phyloP scores from a whole-genome alignment of 2,797 vertebrate genomes.

The Schizopygopsis pylzovi region DNA sequence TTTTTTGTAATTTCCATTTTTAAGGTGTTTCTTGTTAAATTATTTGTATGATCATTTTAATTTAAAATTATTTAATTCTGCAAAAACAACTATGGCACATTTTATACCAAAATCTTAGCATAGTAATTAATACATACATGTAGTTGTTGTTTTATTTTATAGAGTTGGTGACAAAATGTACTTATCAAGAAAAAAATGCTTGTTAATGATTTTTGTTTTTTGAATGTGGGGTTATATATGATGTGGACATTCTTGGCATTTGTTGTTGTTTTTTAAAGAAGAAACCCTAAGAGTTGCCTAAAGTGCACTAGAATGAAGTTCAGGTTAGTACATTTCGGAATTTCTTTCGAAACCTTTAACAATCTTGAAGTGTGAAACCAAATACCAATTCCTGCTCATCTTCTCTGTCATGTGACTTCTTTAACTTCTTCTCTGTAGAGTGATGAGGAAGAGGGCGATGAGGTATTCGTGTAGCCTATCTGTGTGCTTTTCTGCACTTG shows the following conservation, averaged over 20 bases:
- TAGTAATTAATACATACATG: too few species aligned
- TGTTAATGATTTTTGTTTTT: too few species aligned
- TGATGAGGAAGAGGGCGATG: slow-evolving; percentile 89
- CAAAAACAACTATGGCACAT: neutral
- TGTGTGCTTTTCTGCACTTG: slow-evolving; percentile 20
- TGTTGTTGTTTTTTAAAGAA: too few species aligned
- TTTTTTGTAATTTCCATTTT: neutral
- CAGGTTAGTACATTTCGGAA: neutral
- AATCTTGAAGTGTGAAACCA: neutral
- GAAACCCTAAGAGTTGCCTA: too few species aligned
- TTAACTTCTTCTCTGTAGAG: slow-evolving; percentile 79
- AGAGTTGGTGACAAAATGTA: too few species aligned
- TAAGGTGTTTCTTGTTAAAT: neutral
- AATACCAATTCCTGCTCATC: slow-evolving; percentile 13
- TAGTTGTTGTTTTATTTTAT: too few species aligned
- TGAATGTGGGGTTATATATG: too few species aligned
- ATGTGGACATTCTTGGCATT: too few species aligned
- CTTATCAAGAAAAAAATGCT: too few species aligned
- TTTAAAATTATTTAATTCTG: neutral
- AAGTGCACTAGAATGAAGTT: neutral
- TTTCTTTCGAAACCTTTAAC: neutral
- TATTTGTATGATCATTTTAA: neutral
- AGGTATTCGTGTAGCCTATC: slow-evolving; percentile 78
- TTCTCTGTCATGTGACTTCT: neutral
- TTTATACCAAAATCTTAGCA: neutral